Conservation (phyloP, 2,113 vertebrate species). For the Tupaia tana region DNA sequence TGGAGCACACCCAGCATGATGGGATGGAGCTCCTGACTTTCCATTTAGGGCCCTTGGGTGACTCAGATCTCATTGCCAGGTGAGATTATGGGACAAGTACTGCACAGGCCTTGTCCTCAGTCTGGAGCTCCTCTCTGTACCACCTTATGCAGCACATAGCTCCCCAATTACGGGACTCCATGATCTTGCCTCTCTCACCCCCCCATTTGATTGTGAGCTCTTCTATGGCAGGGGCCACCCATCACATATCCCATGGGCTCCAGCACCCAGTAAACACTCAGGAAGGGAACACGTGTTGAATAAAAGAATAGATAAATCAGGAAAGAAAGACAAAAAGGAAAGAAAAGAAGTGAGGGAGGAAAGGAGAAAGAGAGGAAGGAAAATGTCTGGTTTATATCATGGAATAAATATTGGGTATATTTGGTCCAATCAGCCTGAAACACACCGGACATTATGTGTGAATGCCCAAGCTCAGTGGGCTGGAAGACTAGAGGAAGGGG, state of each 20-base stretch:
- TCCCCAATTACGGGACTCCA: too few relatives aligned
- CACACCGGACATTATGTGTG: too few relatives aligned
- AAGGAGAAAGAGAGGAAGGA: background rate
- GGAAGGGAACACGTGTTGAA: background rate
- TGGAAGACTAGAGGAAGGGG: too few relatives aligned
- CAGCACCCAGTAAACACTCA: background rate
- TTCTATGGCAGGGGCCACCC: background rate
- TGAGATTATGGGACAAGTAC: accelerated
- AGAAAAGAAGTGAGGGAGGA: too few relatives aligned
- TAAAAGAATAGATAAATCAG: background rate
- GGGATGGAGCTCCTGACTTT: background rate
- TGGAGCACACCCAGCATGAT: too few relatives aligned
- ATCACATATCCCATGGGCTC: background rate
- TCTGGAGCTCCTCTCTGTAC: background rate
- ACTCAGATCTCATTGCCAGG: background rate
- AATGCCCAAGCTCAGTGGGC: too few relatives aligned
- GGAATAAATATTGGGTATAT: background rate
- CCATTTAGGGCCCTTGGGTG: background rate
- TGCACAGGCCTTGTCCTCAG: background rate
- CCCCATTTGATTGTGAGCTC: background rate
- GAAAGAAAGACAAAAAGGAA: background rate
- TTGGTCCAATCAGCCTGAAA: too few relatives aligned
- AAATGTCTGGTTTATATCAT: background rate
- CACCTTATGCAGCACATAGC: accelerated
- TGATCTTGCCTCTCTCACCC: too few relatives aligned